Percentiles rank a stretch among this genome's conserved stretches.
phyloP scores from a whole-genome alignment of 2,888 invertebrate species.

The Andrena praecox region DNA sequence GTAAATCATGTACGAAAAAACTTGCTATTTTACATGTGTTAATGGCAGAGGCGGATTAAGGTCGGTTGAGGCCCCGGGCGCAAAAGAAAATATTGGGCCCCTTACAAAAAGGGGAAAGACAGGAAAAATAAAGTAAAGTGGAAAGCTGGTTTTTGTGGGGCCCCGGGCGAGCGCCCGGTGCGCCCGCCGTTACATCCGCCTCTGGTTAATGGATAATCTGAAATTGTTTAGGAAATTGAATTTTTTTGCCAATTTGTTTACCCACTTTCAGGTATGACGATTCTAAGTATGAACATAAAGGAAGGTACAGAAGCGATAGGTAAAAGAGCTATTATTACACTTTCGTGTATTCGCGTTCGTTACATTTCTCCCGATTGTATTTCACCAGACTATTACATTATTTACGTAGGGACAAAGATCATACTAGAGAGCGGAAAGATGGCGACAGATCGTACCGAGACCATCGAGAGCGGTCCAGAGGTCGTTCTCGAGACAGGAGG shows the following conservation, averaged over 20 bases:
- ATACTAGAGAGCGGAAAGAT: constrained; percentile 40
- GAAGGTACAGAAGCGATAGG: constrained; percentile 46
- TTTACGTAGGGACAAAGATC: constrained; percentile 28
- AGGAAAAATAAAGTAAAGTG: too few species aligned
- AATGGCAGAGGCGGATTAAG: background rate
- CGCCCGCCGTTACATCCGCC: too few species aligned
- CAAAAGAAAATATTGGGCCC: too few species aligned
- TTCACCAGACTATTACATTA: background rate
- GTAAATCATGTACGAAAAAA: background rate
- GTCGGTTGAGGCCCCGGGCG: too few species aligned
- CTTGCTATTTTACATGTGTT: background rate
- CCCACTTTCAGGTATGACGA: constrained; percentile 43
- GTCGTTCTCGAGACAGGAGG: constrained; percentile 61
- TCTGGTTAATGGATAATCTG: background rate
- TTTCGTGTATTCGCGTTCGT: background rate
- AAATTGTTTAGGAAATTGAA: background rate
- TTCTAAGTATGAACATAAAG: constrained; percentile 12
- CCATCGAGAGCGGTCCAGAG: constrained; percentile 59
- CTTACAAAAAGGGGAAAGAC: too few species aligned
- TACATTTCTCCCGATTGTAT: background rate
- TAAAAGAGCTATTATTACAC: constrained; percentile 15
- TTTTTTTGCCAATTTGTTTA: constrained; percentile 1
- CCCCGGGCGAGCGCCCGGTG: too few species aligned
- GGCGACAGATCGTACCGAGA: constrained; percentile 52
- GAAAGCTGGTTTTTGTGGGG: too few species aligned